Conservation (phyloP, 2,888 invertebrate species). For the Syritta pipiens region DNA sequence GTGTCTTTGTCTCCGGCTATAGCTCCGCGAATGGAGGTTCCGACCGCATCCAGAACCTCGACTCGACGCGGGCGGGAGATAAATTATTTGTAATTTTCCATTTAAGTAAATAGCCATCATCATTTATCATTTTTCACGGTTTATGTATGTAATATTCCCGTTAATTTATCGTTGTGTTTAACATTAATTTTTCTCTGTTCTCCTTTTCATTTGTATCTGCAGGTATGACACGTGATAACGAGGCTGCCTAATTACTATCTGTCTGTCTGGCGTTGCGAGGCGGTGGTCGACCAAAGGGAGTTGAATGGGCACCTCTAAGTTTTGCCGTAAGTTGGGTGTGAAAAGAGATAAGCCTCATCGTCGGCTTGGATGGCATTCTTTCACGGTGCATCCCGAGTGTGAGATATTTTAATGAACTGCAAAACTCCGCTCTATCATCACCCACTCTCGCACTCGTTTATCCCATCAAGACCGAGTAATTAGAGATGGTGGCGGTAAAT, state of each 20-base stretch:
- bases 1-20: neutral
- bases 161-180: conserved; percentile 50
- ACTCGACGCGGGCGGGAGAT: conserved; percentile 4
- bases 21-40: neutral
- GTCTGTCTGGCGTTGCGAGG: neutral
- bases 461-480: too few relatives aligned
- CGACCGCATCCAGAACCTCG: conserved; percentile 2
- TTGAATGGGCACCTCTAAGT: conserved; percentile 7
- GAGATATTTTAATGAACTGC: conserved; percentile 49
- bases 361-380: neutral
- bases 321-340: conserved; percentile 13
- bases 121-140: conserved; percentile 56
- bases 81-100: conserved; percentile 51
- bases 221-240: conserved; percentile 55
- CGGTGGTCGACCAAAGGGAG: neutral
- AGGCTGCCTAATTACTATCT: conserved; percentile 46
- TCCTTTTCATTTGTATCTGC: conserved; percentile 22
- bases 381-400: conserved; percentile 4
- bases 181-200: conserved; percentile 15
- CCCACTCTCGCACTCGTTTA: too few relatives aligned
- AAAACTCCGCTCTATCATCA: too few relatives aligned
- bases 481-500: too few relatives aligned
- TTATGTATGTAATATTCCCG: conserved; percentile 34
- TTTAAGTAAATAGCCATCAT: conserved; percentile 54
- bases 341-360: conserved; percentile 11